Percentiles rank a stretch among this genome's conserved stretches.
These are phyloP conservation scores for Pelecanus crispus DNA, from an alignment of 2,113 vertebrate genomes.

Conservation along the genomic window DNA sequence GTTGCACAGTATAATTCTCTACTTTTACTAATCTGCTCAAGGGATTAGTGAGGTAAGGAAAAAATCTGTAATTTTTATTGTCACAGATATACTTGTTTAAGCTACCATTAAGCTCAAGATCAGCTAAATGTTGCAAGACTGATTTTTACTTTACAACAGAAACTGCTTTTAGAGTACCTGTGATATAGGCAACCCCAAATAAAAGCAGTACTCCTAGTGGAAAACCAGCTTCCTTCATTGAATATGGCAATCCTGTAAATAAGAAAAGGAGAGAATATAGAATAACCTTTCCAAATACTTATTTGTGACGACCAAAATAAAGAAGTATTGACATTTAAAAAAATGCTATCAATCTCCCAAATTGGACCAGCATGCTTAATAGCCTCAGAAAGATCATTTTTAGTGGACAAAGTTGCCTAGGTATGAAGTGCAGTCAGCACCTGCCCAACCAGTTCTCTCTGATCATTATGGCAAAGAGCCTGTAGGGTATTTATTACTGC, in stretches of 20 bases:
- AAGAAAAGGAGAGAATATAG: not conserved
- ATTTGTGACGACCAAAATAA: not conserved
- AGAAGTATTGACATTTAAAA: not conserved
- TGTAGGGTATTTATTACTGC: not conserved
- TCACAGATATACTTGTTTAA: not conserved
- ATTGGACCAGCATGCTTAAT: not conserved
- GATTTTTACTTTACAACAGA: not conserved
- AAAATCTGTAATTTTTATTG: conserved; percentile 5
- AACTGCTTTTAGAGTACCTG: conserved; percentile 72
- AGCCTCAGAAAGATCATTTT: not conserved
- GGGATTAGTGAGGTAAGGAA: conserved; percentile 34
- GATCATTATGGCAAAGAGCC: not conserved
- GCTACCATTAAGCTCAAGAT: not conserved
- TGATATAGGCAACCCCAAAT: conserved; percentile 82
- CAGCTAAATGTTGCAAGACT: not conserved
- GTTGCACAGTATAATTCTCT: not conserved
- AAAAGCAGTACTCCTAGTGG: conserved; percentile 88
- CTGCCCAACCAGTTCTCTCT: not conserved
- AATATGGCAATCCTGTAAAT: conserved; percentile 88
- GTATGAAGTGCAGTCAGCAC: not conserved
- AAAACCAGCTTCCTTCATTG: conserved; percentile 91
- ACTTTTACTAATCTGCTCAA: conserved; percentile 41
- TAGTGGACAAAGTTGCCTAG: not conserved
- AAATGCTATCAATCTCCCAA: not conserved
- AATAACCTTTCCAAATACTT: not conserved